Evolutionary conservation across 2,113 vertebrate genomes (phyloP), one percentile per base, ranked within the genome.

Genomic region (Clarias gariepinus): DNA sequence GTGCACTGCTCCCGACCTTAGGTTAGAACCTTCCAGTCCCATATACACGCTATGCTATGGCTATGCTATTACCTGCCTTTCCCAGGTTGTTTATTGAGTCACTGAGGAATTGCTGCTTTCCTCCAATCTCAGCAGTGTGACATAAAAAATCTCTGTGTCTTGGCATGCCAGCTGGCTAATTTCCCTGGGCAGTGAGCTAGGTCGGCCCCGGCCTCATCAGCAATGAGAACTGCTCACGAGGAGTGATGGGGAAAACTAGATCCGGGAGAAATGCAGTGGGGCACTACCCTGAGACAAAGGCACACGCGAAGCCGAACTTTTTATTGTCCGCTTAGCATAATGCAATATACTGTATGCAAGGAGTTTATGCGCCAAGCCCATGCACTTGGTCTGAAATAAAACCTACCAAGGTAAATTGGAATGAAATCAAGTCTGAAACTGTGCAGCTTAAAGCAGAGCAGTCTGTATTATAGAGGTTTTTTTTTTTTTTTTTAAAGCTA

Each of bases 101-200:
- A 81, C 89, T 47, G 76, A 79, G 84, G 89, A 82, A 90, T 88
- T 78, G 36, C 82, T 77, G 52, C 81, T 83, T 87, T 81, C 73
- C 85, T 86, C 79, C 77, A 77, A 81, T 87, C 85, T 90, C 79
- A 90, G 89, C 89, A 88, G 82, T 86, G 69, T 74, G 86, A 87
- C 83, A 89, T 87, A 74, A 89, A 80, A 89, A 89, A 86, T 79
- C 57, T 47, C 10, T 18, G 63, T 78, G 23, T 77, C 83, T 61
- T 86, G 81, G 76, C 81, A 81, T 85, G 85, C 87, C 81, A 90
- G 86, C 69, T 86, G 87, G 84, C 60, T 90, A 88, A 90, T 90
- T 90, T 88, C 89, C 89, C 87, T 85, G 85, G 87, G 79, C 85
- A 86, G 82, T 60, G n/a, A 66, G 82, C 89, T 82, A 78, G 87